Evolutionary conservation across 2,113 vertebrate genomes (phyloP), one percentile per base, ranked within the genome.

Genomic region (Poecile atricapillus): DNA sequence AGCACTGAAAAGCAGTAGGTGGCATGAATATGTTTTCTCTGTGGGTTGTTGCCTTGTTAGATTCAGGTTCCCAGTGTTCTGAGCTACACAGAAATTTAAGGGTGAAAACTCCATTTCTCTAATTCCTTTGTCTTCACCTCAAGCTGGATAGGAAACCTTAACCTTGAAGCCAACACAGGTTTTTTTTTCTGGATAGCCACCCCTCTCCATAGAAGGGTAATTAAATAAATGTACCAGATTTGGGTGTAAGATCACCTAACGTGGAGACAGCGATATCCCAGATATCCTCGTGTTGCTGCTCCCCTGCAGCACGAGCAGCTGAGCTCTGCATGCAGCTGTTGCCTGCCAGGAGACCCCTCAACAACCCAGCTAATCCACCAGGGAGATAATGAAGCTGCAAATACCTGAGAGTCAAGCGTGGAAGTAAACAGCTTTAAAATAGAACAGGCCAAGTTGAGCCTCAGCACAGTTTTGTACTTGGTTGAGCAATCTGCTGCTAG

Each of bases 371-470:
- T 94, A 79, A 85, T 82, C 89, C 74, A 31, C 49, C 59, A 39
- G 69, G 58, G 15, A 92, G 86, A 83, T 91, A 78, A 83, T 16
- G 60, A 87, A 92, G 64, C 91, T 87, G 30, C 80, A 87, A 91
- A 87, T 87, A 92, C 83, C 89, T 62, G 64, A 70, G 88, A 77
- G 71, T 73, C 63, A 59, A 82, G 62, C 13, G 56, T 71, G 90
- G 73, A 63, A 89, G 62, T 71, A 94, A 95, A 94, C 81, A 75
- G 52, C 84, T 84, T 89, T 84, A 89, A 93, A 94, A 94, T 68
- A 87, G 92, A 93, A 70, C 46, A 10, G 83, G 14, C 64, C 22
- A 23, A 53, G 60, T 6, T 84, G 68, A 87, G 33, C 87, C 75
- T 70, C 68, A 52, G 73, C 1, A 0, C 33, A 20, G 60, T 58